Percentiles rank a stretch among this genome's conserved stretches.
Evolutionary conservation across 2,888 invertebrate species (phyloP).

Genomic region (Lasioglossum pauxillum): DNA sequence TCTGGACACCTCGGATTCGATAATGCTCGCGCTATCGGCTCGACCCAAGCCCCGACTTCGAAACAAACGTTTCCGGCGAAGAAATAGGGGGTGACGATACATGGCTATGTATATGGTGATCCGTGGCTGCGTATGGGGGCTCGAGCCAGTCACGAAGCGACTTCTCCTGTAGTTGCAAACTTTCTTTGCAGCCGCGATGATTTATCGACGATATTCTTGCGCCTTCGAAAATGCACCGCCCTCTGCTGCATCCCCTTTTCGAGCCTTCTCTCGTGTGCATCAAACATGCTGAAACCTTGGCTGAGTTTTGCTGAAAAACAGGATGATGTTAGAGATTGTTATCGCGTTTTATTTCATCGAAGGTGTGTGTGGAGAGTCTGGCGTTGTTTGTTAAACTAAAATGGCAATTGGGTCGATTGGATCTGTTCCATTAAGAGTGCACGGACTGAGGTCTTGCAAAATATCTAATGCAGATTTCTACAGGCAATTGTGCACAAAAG

Average conservation of each 20-base stretch:
- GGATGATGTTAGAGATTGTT: too few relatives aligned
- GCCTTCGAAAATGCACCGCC: neutral
- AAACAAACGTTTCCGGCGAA: constrained; percentile 31
- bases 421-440: too few relatives aligned
- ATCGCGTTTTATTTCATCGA: too few relatives aligned
- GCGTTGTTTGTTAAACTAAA: too few relatives aligned
- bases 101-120: neutral
- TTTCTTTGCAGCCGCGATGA: neutral
- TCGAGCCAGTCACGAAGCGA: constrained; percentile 12
- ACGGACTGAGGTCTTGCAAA: too few relatives aligned
- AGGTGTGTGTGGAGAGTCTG: too few relatives aligned
- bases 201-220: constrained; percentile 4
- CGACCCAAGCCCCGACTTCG: constrained; percentile 15
- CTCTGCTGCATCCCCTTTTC: neutral
- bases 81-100: constrained; percentile 34
- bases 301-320: too few relatives aligned
- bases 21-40: constrained; percentile 25
- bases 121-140: neutral
- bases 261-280: too few relatives aligned
- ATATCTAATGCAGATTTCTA: too few relatives aligned
- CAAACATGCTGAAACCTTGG: too few relatives aligned
- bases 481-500: too few relatives aligned
- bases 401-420: too few relatives aligned
- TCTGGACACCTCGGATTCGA: constrained; percentile 16
- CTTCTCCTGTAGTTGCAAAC: constrained; percentile 7